Percentiles rank a stretch among this genome's conserved stretches.
These are phyloP conservation scores for Enteromius viviparus DNA, from an alignment of 2,797 vertebrate genomes.

Conservation along the genomic window DNA sequence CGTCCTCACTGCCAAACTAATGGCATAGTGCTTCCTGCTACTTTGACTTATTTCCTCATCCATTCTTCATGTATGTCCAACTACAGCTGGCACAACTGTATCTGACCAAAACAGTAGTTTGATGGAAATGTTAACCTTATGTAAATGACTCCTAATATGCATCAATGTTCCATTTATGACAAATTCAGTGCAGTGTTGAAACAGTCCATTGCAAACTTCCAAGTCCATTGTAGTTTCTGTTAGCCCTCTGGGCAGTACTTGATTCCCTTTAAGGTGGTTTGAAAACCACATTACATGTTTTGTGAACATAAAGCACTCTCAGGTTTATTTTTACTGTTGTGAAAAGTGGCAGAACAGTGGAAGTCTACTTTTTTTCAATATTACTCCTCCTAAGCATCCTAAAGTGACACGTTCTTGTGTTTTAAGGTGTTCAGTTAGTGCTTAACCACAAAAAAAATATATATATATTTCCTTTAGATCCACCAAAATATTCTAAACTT, in stretches of 20 bases:
- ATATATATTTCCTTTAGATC: not conserved
- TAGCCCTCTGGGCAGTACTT: not conserved
- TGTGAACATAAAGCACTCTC: conserved; percentile 1
- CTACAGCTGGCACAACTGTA: not conserved
- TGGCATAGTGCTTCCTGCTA: conserved; percentile 29
- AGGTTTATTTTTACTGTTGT: not conserved
- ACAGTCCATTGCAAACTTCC: not conserved
- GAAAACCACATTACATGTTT: not conserved
- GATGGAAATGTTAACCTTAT: not conserved
- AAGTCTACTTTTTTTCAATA: not conserved
- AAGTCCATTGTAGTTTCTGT: not conserved
- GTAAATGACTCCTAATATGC: not conserved
- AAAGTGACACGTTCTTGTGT: not conserved
- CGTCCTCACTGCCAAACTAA: conserved; percentile 23
- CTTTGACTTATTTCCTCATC: conserved; percentile 29
- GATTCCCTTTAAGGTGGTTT: not conserved
- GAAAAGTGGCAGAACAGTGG: not conserved
- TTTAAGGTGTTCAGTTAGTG: not conserved
- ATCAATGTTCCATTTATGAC: not conserved
- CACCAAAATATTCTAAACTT: not conserved
- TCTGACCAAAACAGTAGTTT: not conserved
- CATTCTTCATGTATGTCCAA: not conserved
- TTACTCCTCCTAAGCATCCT: not conserved
- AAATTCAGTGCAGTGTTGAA: not conserved
- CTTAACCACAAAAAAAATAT: not conserved